These are phyloP conservation scores for Anniella stebbinsi DNA, from an alignment of 2,797 vertebrate species.

Conservation along the genomic window DNA sequence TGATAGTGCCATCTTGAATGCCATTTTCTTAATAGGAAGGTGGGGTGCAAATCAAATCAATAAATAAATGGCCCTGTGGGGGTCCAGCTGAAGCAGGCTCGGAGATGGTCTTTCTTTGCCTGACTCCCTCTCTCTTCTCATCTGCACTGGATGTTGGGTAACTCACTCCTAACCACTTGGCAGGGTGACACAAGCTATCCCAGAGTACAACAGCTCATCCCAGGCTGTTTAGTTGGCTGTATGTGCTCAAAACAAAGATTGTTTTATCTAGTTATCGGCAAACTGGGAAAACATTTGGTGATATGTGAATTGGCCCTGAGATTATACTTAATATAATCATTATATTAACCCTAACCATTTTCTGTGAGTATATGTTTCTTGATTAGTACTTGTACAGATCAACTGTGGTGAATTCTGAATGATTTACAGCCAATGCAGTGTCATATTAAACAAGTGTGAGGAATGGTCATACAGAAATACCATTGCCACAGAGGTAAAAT, in stretches of 20 bases:
- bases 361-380: neutral
- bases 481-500: neutral
- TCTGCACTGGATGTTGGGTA: neutral
- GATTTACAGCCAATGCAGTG: neutral
- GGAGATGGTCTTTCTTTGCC: no score
- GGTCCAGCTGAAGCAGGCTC: no score
- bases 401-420: neutral
- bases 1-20: no score
- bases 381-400: conserved; percentile 8
- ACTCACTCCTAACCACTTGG: neutral
- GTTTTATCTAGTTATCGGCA: neutral
- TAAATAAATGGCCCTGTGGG: no score
- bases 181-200: neutral
- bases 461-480: neutral
- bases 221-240: neutral
- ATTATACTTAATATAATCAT: neutral
- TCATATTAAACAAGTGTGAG: conserved; percentile 5
- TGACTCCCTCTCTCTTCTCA: no score
- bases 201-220: neutral
- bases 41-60: no score
- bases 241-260: neutral
- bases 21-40: no score
- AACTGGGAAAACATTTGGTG: neutral
- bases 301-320: neutral
- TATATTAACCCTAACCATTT: neutral